Evolutionary conservation across 2,797 vertebrate genomes (phyloP), one percentile per base, ranked within the genome.

Genomic region (Malacoraja senta): DNA sequence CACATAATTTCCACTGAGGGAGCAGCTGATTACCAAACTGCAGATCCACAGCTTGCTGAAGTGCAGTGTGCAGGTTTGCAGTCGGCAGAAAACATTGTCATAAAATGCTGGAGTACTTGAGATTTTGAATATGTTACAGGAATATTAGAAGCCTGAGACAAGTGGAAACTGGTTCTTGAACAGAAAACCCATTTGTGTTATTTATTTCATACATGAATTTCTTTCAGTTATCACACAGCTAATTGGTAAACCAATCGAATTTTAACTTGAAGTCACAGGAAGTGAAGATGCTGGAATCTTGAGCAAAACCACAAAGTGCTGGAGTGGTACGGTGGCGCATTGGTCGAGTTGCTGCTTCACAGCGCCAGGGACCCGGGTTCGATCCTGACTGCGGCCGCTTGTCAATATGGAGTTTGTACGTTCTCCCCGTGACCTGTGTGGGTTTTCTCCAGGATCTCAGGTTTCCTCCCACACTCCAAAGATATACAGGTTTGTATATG

Each of bases 1-100:
- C 26, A 63, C 17, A 63, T 86, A 65, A 65, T 63, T 86, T 61
- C 58, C 83, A 86, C 83, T 86, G 58, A 29, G 38, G 58, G 7
- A 63, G 63, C 83, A 86, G 63, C 29, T 63, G 58, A 86, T 86
- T 86, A 58, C 58, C 83, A 86, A 86, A n/a, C 83, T 86, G 58
- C 58, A 32, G 83, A 32, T 63, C 58, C 29, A 63, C 83, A 86
- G 61, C 58, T 65, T 65, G 61, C 83, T 86, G 26, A n/a, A 7
- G 0, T 78, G 13, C 29, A n/a, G 29, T 21, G 17, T 71, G 13
- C 17, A 71, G 68, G 68, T 19, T 19, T 71, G 83, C 3, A 29
- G 61, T 71, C 0, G 19, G 68, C 13, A 71, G 26, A 61, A 32
- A 61, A 58, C 53, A 84, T 19, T 65, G 19, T 65, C 15, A 17